Evolutionary conservation across 2,888 invertebrate species (phyloP), one percentile per base, ranked within the genome.

Genomic region (Myathropa florea): DNA sequence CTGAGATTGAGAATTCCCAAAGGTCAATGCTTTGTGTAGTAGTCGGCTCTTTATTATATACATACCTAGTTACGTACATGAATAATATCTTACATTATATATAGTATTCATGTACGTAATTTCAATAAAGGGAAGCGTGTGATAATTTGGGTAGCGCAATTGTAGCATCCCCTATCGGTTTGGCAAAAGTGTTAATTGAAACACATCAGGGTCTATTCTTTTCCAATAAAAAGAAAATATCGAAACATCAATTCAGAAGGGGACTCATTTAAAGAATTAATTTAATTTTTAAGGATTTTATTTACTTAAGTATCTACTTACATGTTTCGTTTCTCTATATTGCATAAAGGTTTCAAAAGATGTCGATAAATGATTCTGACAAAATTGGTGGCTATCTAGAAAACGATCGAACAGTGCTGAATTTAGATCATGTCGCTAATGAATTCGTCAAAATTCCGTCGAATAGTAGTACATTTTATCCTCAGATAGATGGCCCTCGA

Each of bases 151-250:
- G 71, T 79, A 70, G 55, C 79, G 55, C 33, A 65, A 57, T 70
- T 55, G 71, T 87, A 83, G 75, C 71, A 77, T 83, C 88, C 88
- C 88, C 82, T 88, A 88, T 85, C 71, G 75, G 72, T 63, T 78
- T 78, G 73, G 83, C 77, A 82, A 76, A 88, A 88, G 88, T 89
- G 86, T 89, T 89, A 89, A 89, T 89, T 89, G 89, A 89, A 88
- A 89, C 59, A 88, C 82, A 89, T 89, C 88, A 65, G 88, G 88
- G 88, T 57, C 72, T 83, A 88, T 87, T 88, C 81, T 86, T 79
- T 46, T 64, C 75, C 63, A 82, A 82, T 85, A 79, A 85, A 71
- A 39, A n/a, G 18, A 59, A 21, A 64, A 46, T 33, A 60, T 72
- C 65, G 39, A 21, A 14, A 53, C 75, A 53, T 67, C 67, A 76